Evolutionary conservation across 2,113 vertebrate genomes (phyloP).

Genomic region (Thymallus thymallus): DNA sequence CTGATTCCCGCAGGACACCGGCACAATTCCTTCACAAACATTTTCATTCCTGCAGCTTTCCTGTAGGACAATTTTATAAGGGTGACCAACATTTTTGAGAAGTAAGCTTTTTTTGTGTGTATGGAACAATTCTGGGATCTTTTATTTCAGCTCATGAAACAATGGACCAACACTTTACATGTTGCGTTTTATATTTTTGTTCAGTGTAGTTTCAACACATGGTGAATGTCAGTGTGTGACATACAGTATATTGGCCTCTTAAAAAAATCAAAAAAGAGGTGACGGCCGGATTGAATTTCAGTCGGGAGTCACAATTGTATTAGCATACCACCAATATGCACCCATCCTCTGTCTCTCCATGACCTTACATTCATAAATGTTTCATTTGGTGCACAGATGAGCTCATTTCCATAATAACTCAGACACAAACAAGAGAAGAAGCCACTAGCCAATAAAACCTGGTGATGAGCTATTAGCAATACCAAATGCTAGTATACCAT

Average conservation of each 20-base stretch:
- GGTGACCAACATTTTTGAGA: too few relatives aligned
- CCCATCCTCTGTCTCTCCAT: constrained; percentile 20
- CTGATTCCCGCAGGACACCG: too few relatives aligned
- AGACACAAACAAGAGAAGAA: too few relatives aligned
- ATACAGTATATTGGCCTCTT: constrained; percentile 45
- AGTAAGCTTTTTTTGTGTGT: too few relatives aligned
- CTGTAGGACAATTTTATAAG: too few relatives aligned
- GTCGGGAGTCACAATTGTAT: constrained; percentile 54
- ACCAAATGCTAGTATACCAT: neutral
- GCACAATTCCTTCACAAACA: too few relatives aligned
- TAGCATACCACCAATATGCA: constrained; percentile 32
- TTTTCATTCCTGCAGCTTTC: too few relatives aligned
- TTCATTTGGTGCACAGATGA: constrained; percentile 68
- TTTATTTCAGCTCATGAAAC: too few relatives aligned
- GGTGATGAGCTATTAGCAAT: constrained; percentile 31
- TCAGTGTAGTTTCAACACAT: constrained; percentile 55
- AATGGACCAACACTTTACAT: too few relatives aligned
- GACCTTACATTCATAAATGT: constrained; percentile 41
- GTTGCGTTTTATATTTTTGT: too few relatives aligned
- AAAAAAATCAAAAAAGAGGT: constrained; percentile 52
- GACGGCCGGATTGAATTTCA: constrained; percentile 40
- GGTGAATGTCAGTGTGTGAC: constrained; percentile 58
- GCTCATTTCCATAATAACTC: neutral
- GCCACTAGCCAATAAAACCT: constrained; percentile 33
- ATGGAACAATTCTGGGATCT: too few relatives aligned